Percentiles rank a stretch among this genome's conserved stretches.
These are phyloP conservation scores for Hyles lineata DNA, from an alignment of 2,888 invertebrate genomes.

Conservation along the genomic window DNA sequence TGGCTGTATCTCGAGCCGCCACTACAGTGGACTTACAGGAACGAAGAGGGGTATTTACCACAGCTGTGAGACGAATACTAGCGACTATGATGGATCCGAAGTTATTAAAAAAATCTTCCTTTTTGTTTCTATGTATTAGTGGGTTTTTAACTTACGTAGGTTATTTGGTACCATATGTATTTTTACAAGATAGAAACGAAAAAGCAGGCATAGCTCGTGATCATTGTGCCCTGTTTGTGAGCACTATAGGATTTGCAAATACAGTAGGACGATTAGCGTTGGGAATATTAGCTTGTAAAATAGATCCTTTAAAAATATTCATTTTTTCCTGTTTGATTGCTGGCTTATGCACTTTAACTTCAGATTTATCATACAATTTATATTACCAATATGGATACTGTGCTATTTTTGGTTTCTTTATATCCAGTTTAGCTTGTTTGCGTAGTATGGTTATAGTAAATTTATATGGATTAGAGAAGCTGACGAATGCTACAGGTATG, in stretches of 20 bases:
- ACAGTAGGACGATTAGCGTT: slow-evolving; percentile 62
- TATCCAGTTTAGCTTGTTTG: slow-evolving; percentile 61
- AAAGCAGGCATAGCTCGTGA: slow-evolving; percentile 56
- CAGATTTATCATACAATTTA: slow-evolving; percentile 61
- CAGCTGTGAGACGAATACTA: slow-evolving; percentile 70
- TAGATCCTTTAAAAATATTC: slow-evolving; percentile 59
- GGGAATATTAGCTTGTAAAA: slow-evolving; percentile 64
- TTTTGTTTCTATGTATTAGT: slow-evolving; percentile 59
- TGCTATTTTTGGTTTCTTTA: slow-evolving; percentile 65
- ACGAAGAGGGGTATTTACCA: slow-evolving; percentile 69
- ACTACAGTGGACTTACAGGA: slow-evolving; percentile 69
- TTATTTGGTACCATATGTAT: slow-evolving; percentile 72
- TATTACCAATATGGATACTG: slow-evolving; percentile 70
- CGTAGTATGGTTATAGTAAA: slow-evolving; percentile 69
- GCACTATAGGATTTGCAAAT: slow-evolving; percentile 69
- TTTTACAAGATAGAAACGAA: slow-evolving; percentile 64
- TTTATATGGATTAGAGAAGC: slow-evolving; percentile 72
- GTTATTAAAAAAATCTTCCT: slow-evolving; percentile 65
- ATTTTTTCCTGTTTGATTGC: slow-evolving; percentile 49
- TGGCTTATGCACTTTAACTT: slow-evolving; percentile 62
- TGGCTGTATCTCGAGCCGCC: slow-evolving; percentile 77
- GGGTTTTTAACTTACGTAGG: slow-evolving; percentile 67
- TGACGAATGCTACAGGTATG: slow-evolving; percentile 76
- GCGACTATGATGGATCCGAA: slow-evolving; percentile 78
- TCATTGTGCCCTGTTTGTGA: slow-evolving; percentile 68